Evolutionary conservation across 2,797 vertebrate species (phyloP).

Genomic region (Coregonus suidteri): DNA sequence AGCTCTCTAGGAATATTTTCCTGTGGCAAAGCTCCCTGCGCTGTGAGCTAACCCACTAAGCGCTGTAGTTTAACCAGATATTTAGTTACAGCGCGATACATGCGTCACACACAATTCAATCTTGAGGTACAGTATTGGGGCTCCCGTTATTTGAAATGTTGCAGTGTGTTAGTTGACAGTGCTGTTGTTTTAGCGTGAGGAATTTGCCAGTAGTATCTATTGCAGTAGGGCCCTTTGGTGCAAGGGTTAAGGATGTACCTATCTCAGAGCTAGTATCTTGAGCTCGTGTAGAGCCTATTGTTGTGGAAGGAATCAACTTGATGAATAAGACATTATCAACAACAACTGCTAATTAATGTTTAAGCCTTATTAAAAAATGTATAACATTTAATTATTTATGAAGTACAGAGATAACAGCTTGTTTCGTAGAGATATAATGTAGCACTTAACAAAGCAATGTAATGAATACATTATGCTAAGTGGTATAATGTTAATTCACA

Average conservation of each 20-base stretch:
- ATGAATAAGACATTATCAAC: slow-evolving; percentile 64
- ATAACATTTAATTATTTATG: slow-evolving; percentile 76
- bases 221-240: neutral
- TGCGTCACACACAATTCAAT: neutral
- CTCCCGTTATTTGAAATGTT: neutral
- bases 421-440: slow-evolving; percentile 72
- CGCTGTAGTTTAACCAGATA: neutral
- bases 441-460: slow-evolving; percentile 72
- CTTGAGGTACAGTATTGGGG: neutral
- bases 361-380: slow-evolving; percentile 75
- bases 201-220: neutral
- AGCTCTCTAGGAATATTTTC: neutral
- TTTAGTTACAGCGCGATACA: neutral
- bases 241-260: neutral
- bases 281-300: slow-evolving; percentile 35
- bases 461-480: slow-evolving; percentile 79
- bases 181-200: neutral
- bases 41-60: neutral
- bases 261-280: neutral
- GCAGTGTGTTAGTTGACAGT: neutral
- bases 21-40: neutral
- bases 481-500: slow-evolving; percentile 76
- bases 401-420: slow-evolving; percentile 76
- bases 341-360: slow-evolving; percentile 73
- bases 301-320: slow-evolving; percentile 58